Percentiles rank a stretch among this genome's conserved stretches.
phyloP scores from a whole-genome alignment of 2,113 vertebrate genomes.

The mouse (Mus musculus) region GRCm39 chr7:127002501-127003000 shows the following conservation, averaged over 20 bases:
- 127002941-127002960: neutral
- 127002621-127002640: too few species aligned
- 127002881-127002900: neutral
- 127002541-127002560: neutral
- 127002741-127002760: neutral
- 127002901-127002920: neutral
- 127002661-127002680: neutral
- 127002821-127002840: neutral
- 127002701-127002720: neutral
- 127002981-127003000: too few species aligned
- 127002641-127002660: neutral
- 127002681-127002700: neutral
- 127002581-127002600: neutral
- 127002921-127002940: neutral
- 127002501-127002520: neutral
- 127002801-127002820: neutral
- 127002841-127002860: neutral
- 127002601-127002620: neutral
- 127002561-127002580: neutral
- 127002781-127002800: neutral
- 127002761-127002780: neutral
- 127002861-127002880: neutral
- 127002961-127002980: neutral
- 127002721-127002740: neutral
- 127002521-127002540: slow-evolving; percentile 16